Evolutionary conservation across 1,140 invertebrate genomes (phyloP), one percentile per base, ranked within the genome.

Genomic region (Berghia stephanieae): DNA sequence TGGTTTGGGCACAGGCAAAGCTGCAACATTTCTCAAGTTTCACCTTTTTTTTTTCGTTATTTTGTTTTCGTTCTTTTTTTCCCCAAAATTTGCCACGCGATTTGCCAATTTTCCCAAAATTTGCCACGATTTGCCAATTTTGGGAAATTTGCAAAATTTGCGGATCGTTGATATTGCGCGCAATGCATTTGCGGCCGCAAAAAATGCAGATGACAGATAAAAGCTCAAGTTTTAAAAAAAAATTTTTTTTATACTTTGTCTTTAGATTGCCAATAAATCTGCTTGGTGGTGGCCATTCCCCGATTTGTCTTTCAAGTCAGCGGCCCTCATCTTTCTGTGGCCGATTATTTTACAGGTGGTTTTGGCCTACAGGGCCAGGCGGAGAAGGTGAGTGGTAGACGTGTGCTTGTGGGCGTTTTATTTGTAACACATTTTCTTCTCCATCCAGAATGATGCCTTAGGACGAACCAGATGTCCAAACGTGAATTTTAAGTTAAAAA

Each of bases 261-360:
- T n/a, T n/a, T n/a, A n/a, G 40, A 38, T 16, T 68, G 13, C 16
- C 27, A 38, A 36, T 36, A 36, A 13, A 68, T 68, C 16, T 36
- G 36, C 31, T 71, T 3, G 3, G 24, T 73, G 70, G 70, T 73
- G 70, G 70, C 70, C 70, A n/a, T 52, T 73, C 34, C 70, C 70
- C n/a, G 70, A 55, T 34, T n/a, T 73, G 46, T 73, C 70, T 5
- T 24, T 55, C 3, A 73, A 73, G 49, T 55, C 70, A 3, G 46
- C 70, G 24, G 10, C 57, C 16, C 16, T 73, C 13, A 55, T 73
- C 27, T 55, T 73, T 57, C 18, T 73, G 8, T 73, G 70, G 70
- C 70, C 70, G 40, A 55, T 73, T 4, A 3, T 73, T 8, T 44
- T 55, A 3, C 70, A 73, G 18, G 52, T 4, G n/a, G 18, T 73